A percentile compares a stretch with the other conserved stretches of the same genome.
These are phyloP conservation scores for Syngnathoides biaculeatus DNA, from an alignment of 2,113 vertebrate genomes.

Conservation along the genomic window DNA sequence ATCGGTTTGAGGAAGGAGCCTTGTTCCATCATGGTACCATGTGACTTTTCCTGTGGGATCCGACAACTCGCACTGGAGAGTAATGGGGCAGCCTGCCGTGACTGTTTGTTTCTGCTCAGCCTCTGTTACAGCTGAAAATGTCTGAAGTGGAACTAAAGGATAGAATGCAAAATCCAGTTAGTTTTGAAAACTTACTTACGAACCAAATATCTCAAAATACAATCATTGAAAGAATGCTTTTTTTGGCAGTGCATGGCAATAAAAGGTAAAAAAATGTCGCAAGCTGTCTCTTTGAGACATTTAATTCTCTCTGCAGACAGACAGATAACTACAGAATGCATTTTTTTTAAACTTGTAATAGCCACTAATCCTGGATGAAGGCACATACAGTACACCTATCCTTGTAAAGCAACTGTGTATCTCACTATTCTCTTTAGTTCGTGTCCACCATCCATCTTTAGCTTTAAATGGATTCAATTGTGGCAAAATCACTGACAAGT, in stretches of 20 bases:
- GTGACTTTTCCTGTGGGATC: conserved; percentile 54
- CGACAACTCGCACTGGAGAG: conserved; percentile 65
- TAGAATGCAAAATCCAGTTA: conserved; percentile 50
- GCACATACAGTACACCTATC: neutral
- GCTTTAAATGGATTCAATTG: neutral
- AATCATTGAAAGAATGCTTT: neutral
- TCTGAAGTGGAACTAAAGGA: conserved; percentile 65
- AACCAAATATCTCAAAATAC: neutral
- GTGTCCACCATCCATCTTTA: neutral
- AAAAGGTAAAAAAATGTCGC: too few species aligned
- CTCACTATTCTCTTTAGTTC: neutral
- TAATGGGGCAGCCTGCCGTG: conserved; percentile 50
- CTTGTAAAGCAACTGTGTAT: neutral
- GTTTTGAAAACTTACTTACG: neutral
- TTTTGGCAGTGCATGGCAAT: neutral
- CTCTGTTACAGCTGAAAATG: conserved; percentile 61
- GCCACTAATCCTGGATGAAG: neutral
- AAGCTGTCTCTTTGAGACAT: neutral
- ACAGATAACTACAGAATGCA: neutral
- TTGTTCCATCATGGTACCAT: conserved; percentile 66
- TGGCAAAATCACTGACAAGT: neutral
- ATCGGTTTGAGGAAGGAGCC: conserved; percentile 49
- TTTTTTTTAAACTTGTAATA: neutral
- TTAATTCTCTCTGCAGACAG: too few species aligned
- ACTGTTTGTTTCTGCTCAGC: conserved; percentile 59